Percentiles rank a stretch among this genome's conserved stretches.
These are phyloP conservation scores for Manis javanica DNA, from an alignment of 2,797 vertebrate species.

Conservation along the genomic window DNA sequence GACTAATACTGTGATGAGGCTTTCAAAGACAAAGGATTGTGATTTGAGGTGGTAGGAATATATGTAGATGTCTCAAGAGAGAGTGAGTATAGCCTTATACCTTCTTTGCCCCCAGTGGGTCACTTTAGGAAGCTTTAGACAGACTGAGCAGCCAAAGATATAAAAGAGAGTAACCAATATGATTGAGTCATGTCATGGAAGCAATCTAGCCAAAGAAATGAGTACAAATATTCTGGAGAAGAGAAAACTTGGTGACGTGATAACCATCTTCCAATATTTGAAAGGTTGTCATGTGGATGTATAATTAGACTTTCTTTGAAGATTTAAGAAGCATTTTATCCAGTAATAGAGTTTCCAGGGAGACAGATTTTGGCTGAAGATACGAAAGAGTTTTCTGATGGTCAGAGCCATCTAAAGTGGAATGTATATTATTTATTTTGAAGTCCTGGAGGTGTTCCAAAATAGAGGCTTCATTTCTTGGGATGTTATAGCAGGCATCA, in stretches of 20 bases:
- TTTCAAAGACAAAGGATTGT: constrained; percentile 17
- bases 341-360: neutral
- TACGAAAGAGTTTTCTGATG: neutral
- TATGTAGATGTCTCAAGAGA: neutral
- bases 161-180: neutral
- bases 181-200: neutral
- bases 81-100: neutral
- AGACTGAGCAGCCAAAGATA: neutral
- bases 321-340: constrained; percentile 22
- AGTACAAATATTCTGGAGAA: constrained; percentile 24
- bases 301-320: constrained; percentile 36
- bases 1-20: neutral
- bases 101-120: neutral
- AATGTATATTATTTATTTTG: constrained; percentile 5
- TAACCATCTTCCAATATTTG: neutral
- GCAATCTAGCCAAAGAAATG: neutral
- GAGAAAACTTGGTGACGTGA: neutral
- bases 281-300: neutral
- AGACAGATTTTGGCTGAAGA: constrained; percentile 18
- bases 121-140: neutral
- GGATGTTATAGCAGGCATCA: constrained; percentile 18
- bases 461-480: constrained; percentile 20
- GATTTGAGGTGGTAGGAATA: neutral
- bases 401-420: neutral
- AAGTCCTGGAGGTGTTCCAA: neutral